These are phyloP conservation scores for Asteroscopus sphinx DNA, from an alignment of 2,888 invertebrate genomes.

Conservation along the genomic window DNA sequence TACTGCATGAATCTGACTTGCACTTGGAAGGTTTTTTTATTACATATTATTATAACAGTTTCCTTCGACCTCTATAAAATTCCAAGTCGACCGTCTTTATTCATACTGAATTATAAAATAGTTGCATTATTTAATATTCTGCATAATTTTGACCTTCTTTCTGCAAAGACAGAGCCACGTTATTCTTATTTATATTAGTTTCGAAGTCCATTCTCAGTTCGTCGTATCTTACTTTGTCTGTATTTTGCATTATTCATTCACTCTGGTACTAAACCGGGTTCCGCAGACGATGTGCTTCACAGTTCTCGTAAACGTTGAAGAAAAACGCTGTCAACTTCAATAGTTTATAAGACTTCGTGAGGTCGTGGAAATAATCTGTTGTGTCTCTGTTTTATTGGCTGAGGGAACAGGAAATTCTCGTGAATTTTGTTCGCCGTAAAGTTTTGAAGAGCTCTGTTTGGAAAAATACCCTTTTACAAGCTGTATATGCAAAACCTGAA, in stretches of 20 bases:
- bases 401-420: background rate
- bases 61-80: too few relatives aligned
- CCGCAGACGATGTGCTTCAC: slow-evolving; percentile 17
- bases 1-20: too few relatives aligned
- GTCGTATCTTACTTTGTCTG: slow-evolving; percentile 31
- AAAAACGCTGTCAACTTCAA: slow-evolving; percentile 50
- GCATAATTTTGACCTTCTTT: slow-evolving; percentile 2
- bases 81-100: too few relatives aligned
- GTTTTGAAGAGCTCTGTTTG: background rate
- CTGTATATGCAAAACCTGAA: too few relatives aligned
- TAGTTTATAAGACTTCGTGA: slow-evolving; percentile 47
- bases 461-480: too few relatives aligned
- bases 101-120: too few relatives aligned
- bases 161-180: slow-evolving; percentile 7
- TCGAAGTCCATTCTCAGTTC: slow-evolving; percentile 30
- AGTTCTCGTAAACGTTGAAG: slow-evolving; percentile 47
- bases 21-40: too few relatives aligned
- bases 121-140: too few relatives aligned
- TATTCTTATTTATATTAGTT: slow-evolving; percentile 39
- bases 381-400: slow-evolving; percentile 23
- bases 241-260: slow-evolving; percentile 52
- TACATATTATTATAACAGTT: too few relatives aligned
- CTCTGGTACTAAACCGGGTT: slow-evolving; percentile 35
- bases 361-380: slow-evolving; percentile 38
- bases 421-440: background rate